Conservation (phyloP, 64 coral and sea anemone genomes). For the Montipora sp. region DNA sequence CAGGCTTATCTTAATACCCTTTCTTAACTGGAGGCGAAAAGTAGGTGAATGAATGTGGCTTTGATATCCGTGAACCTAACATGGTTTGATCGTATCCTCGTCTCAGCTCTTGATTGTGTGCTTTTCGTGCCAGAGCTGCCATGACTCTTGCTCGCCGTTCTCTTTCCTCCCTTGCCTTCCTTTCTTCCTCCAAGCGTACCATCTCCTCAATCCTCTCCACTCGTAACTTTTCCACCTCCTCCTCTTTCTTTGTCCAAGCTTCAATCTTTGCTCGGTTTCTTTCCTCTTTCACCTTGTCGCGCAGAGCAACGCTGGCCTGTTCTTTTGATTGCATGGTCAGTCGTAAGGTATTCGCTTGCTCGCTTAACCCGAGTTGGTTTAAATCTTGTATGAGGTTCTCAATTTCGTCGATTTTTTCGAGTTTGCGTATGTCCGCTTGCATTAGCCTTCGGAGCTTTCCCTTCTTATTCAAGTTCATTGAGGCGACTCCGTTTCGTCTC, state of each 20-base stretch:
- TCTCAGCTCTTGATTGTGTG: conserved; percentile 60
- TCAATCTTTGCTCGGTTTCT: conserved; percentile 58
- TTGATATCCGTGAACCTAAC: conserved; percentile 58
- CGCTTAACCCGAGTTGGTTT: conserved; percentile 52
- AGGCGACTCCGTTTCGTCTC: conserved; percentile 17
- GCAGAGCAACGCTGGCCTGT: conserved; percentile 69
- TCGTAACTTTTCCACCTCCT: conserved; percentile 64
- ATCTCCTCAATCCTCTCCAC: conserved; percentile 62
- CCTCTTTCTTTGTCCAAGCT: conserved; percentile 68
- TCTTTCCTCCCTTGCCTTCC: conserved; percentile 58
- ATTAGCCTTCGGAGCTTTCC: conserved; percentile 36
- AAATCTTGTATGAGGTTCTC: conserved; percentile 80
- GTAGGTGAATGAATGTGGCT: conserved; percentile 76
- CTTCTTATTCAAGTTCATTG: conserved; percentile 8
- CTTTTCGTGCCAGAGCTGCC: conserved; percentile 79
- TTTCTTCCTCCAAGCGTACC: conserved; percentile 63
- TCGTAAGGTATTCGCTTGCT: conserved; percentile 32
- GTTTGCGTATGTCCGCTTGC: conserved; percentile 70
- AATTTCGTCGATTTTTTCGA: conserved; percentile 83
- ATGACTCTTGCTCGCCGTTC: conserved; percentile 49
- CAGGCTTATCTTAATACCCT: neutral
- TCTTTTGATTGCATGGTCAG: conserved; percentile 70
- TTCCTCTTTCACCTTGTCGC: conserved; percentile 64
- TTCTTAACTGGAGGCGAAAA: conserved; percentile 49
- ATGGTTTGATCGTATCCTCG: conserved; percentile 38